Percentiles rank a stretch among this genome's conserved stretches.
Evolutionary conservation across 2,888 invertebrate species (phyloP).

Genomic region (Athalia circularis): DNA sequence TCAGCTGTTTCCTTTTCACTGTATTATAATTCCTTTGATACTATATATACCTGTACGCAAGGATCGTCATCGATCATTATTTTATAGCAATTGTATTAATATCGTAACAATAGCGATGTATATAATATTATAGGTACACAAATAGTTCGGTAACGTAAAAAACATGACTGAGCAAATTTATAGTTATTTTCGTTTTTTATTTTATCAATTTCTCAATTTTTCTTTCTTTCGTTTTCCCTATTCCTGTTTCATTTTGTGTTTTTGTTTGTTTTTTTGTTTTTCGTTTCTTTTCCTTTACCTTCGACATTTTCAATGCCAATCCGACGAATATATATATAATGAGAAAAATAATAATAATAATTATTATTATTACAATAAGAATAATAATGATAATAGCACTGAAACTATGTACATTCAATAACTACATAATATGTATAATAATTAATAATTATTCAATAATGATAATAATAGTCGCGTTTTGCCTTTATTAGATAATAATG

Average conservation of each 20-base stretch:
- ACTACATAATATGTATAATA: slow-evolving; percentile 48
- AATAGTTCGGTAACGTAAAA: slow-evolving; percentile 34
- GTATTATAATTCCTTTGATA: too few species aligned
- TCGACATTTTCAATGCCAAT: not conserved
- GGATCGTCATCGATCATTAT: too few species aligned
- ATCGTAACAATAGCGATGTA: not conserved
- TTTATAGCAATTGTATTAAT: too few species aligned
- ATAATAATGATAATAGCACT: slow-evolving; percentile 49
- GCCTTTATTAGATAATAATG: slow-evolving; percentile 12
- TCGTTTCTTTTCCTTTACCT: too few species aligned
- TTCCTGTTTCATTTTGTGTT: too few species aligned
- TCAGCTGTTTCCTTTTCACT: too few species aligned
- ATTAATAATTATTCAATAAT: slow-evolving; percentile 49
- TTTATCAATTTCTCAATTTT: not conserved
- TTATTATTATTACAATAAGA: slow-evolving; percentile 47
- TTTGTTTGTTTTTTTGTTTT: too few species aligned
- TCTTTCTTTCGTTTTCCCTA: not conserved
- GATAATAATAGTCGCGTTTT: slow-evolving; percentile 48
- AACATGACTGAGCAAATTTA: slow-evolving; percentile 33
- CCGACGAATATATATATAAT: slow-evolving; percentile 10
- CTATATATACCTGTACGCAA: too few species aligned
- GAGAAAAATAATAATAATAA: slow-evolving; percentile 49
- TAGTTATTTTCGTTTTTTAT: not conserved
- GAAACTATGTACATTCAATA: slow-evolving; percentile 66
- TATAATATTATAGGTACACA: slow-evolving; percentile 1